A percentile compares a stretch with the other conserved stretches of the same genome.
Conservation (phyloP, 92 coral and sea anemone genomes). For the Phenganax subtilis region DNA sequence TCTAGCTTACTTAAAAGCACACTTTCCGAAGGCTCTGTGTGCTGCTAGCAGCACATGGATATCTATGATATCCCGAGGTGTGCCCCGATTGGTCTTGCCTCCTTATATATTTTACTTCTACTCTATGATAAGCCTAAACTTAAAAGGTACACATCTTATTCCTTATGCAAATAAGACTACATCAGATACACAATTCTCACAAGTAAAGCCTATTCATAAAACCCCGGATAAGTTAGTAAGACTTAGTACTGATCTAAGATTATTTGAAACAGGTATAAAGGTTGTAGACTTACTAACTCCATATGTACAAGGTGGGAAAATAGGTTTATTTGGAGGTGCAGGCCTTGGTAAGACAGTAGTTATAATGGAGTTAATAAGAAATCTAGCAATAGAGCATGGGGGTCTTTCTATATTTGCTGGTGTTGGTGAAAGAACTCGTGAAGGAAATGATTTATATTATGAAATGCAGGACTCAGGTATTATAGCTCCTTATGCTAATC, state of each 20-base stretch:
- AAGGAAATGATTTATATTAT: constrained; percentile 47
- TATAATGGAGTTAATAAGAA: constrained; percentile 40
- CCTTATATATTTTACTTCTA: no score
- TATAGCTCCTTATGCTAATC: neutral
- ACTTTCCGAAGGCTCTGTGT: no score
- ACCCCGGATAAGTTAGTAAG: neutral
- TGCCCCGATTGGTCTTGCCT: no score
- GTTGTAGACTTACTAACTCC: constrained; percentile 44
- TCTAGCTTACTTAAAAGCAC: no score
- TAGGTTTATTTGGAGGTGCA: constrained; percentile 45
- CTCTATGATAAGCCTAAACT: no score
- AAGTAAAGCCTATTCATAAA: no score
- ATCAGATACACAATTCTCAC: no score
- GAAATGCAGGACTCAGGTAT: constrained; percentile 42
- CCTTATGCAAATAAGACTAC: no score
- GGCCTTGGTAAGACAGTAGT: constrained; percentile 48
- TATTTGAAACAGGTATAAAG: constrained; percentile 50
- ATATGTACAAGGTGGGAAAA: constrained; percentile 41
- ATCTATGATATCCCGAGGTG: no score
- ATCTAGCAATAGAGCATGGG: constrained; percentile 20
- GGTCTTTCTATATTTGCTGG: constrained; percentile 38
- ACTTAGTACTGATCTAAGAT: constrained; percentile 23
- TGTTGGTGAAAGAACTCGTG: constrained; percentile 50
- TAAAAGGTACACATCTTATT: no score
- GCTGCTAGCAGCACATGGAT: no score